phyloP scores from a whole-genome alignment of 2,888 invertebrate species.

The Papilio elwesi region DNA sequence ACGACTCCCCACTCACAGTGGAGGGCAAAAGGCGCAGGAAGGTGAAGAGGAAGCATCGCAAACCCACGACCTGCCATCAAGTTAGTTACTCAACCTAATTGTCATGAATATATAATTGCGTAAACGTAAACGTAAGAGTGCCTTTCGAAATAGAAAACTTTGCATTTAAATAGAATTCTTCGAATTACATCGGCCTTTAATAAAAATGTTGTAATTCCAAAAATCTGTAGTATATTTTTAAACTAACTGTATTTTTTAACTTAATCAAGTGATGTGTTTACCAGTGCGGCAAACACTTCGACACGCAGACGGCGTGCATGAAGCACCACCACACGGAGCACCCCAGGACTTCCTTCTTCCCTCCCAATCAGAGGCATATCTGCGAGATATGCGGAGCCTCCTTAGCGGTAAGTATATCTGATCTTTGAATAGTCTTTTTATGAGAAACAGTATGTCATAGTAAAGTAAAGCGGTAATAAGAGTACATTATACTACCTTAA shows the following conservation, averaged over 20 bases:
- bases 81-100: conserved; percentile 49
- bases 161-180: too few species aligned
- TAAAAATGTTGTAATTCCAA: too few species aligned
- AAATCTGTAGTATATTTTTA: too few species aligned
- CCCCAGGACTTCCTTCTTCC: conserved; percentile 67
- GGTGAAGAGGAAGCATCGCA: conserved; percentile 51
- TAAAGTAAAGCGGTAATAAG: too few species aligned
- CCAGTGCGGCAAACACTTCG: conserved; percentile 72
- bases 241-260: too few species aligned
- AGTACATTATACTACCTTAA: too few species aligned
- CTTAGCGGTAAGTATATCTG: conserved; percentile 63
- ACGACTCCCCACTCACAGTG: conserved; percentile 40
- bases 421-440: too few species aligned
- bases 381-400: conserved; percentile 77
- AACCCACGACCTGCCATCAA: conserved; percentile 72
- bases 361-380: conserved; percentile 61
- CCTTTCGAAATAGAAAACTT: too few species aligned
- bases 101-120: not conserved
- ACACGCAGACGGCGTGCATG: conserved; percentile 70
- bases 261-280: too few species aligned
- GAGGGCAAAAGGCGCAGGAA: conserved; percentile 49
- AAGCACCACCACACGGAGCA: conserved; percentile 67
- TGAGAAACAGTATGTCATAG: too few species aligned
- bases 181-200: too few species aligned
- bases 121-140: too few species aligned